Conservation (phyloP, 2,797 vertebrate genomes). For the Zalophus californianus region DNA sequence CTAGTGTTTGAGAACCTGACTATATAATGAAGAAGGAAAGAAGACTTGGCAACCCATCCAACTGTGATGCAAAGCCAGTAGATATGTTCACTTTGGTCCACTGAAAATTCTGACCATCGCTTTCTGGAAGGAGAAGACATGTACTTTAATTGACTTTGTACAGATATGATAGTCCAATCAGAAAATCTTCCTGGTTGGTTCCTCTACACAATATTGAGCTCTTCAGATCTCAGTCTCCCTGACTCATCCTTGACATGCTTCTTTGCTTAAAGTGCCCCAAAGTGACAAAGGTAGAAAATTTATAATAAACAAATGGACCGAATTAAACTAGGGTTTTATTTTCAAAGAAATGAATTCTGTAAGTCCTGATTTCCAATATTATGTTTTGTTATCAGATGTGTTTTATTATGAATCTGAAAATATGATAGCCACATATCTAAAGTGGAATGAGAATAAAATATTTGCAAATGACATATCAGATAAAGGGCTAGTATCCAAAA, state of each 20-base stretch:
- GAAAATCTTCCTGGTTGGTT: not conserved
- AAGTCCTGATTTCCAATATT: not conserved
- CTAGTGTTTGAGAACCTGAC: not conserved
- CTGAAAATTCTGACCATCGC: not conserved
- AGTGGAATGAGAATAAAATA: not conserved
- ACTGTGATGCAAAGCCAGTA: not conserved
- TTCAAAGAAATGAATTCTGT: not conserved
- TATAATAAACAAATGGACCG: not conserved
- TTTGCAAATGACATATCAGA: no score
- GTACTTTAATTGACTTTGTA: not conserved
- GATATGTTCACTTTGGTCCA: not conserved
- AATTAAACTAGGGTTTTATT: not conserved
- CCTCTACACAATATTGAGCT: not conserved
- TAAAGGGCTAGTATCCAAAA: no score
- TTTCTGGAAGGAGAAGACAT: not conserved
- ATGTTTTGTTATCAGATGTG: not conserved
- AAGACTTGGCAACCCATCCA: not conserved
- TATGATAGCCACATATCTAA: not conserved
- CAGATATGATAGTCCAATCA: not conserved
- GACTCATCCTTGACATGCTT: not conserved
- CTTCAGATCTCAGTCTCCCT: not conserved
- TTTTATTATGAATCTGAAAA: not conserved
- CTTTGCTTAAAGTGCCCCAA: not conserved
- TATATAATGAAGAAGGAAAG: not conserved
- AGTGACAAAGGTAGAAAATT: not conserved